A percentile compares a stretch with the other conserved stretches of the same genome.
Evolutionary conservation across 2,888 invertebrate genomes (phyloP).

Genomic region (Tricholauxania praeusta): DNA sequence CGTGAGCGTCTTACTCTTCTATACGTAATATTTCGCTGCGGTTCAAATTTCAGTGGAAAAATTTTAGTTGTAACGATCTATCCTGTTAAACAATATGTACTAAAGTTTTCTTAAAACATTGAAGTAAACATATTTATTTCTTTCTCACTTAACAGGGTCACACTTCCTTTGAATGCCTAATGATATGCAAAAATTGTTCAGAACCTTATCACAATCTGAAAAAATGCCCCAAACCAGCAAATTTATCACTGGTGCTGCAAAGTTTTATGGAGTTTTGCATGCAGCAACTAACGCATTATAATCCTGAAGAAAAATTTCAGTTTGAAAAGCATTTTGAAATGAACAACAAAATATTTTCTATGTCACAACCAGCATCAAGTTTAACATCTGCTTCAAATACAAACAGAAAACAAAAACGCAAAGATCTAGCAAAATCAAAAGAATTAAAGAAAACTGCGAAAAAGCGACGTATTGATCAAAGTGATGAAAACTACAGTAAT

Average conservation of each 20-base stretch:
- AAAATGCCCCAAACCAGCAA: conserved; percentile 59
- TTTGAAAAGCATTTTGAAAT: conserved; percentile 36
- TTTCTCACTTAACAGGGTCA: conserved; percentile 53
- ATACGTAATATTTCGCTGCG: too few species aligned
- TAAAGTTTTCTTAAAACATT: too few species aligned
- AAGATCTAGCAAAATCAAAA: conserved; percentile 41
- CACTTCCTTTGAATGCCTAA: conserved; percentile 61
- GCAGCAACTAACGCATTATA: conserved; percentile 56
- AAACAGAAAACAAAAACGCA: conserved; percentile 40
- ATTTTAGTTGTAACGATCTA: too few species aligned
- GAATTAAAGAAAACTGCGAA: conserved; percentile 33
- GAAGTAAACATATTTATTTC: conserved; percentile 11
- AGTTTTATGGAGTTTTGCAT: conserved; percentile 64
- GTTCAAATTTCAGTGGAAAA: too few species aligned
- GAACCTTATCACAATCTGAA: conserved; percentile 57
- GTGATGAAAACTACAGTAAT: conserved; percentile 43
- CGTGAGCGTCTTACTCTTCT: too few species aligned
- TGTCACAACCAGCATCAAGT: not conserved
- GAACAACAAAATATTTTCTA: not conserved
- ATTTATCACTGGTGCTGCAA: conserved; percentile 60
- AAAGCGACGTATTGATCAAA: conserved; percentile 41
- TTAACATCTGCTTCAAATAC: not conserved
- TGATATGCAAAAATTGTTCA: conserved; percentile 63
- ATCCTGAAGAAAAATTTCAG: conserved; percentile 49
- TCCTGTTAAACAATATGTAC: too few species aligned